Base-by-base conservation (phyloP, 1,140 invertebrate species). In the Papilio aristodemus region DNA sequence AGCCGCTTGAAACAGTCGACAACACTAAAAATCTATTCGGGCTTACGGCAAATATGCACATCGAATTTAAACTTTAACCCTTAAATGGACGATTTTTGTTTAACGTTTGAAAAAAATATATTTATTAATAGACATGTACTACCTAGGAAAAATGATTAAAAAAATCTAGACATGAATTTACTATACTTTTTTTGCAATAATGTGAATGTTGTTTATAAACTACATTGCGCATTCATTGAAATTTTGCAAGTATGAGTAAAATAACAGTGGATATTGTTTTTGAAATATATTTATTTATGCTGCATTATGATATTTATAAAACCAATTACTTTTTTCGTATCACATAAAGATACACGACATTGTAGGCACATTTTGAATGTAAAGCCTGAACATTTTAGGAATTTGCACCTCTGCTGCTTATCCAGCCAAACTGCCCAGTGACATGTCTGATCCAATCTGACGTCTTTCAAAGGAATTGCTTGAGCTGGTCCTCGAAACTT, bases 281-380 rank as follows among this genome's bases (percentile, higher is more conserved):
- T 78, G 72, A 77, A 79, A 76, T 81, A 74, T 77, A 69, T 81
- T 78, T 78, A 81, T 78, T 75, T 80, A 73, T 77, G 70, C 63
- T 76, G 72, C 64, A 75, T 74, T 78, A 76, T 83, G 77, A 81
- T 80, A 83, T 78, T 80, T 81, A 81, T 78, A 78, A 81, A 83
- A 83, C 75, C 74, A 80, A 78, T 78, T 81, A 72, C 71, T 78
- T 80, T 78, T 78, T 82, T 80, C 71, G 68, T 82, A 32, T 32
- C 27, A 32, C n/a, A n/a, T n/a, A n/a, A n/a, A n/a, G n/a, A n/a
- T n/a, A n/a, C n/a, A n/a, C n/a, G n/a, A n/a, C n/a, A n/a, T n/a
- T n/a, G n/a, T n/a, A n/a, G n/a, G n/a, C n/a, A n/a, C n/a, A n/a
- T n/a, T n/a, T n/a, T n/a, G n/a, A n/a, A n/a, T n/a, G n/a, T n/a